Evolutionary conservation across 2,888 invertebrate species (phyloP), one percentile per base, ranked within the genome.

Genomic region (Synergus itoensis): DNA sequence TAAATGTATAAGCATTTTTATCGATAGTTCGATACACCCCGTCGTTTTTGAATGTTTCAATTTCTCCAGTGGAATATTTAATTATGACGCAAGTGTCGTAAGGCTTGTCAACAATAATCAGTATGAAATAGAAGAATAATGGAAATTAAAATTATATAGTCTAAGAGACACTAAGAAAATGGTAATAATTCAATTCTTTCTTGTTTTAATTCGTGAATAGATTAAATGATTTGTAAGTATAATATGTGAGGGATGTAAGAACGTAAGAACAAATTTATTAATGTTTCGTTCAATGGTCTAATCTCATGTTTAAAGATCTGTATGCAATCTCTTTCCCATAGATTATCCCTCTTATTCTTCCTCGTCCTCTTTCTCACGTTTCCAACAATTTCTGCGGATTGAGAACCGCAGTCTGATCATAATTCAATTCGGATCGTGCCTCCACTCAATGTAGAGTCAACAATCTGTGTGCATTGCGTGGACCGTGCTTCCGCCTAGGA

Each of bases 391-490:
- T 69, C 69, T 69, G 16, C 48, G 48, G 69, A 48, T 69, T 69
- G 69, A 69, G 69, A 69, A 69, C 69, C 48, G 16, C 69, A 45
- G 65, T 65, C 65, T 69, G 69, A 69, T 69, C 69, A 69, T 69
- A 69, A 69, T 69, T 69, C 69, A 69, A 69, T 69, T 69, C 69
- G 69, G 45, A 69, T 69, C 69, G 69, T 69, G 69, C 69, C 48
- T 69, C 69, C 69, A 69, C 69, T 69, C 69, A 69, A 69, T 69
- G 69, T 45, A 69, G 69, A 69, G 48, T 69, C 69, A 69, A 69
- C 69, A 69, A 69, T 69, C 69, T 48, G 16, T 36, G 63, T 36
- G 63, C 36, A 63, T 63, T 36, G 43, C 45, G 69, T 69, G 69
- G 69, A 69, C 69, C 69, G 69, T 69, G 69, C 69, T 69, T 69